phyloP scores from a whole-genome alignment of 2,797 vertebrate species.

The Pelodytes ibericus region DNA sequence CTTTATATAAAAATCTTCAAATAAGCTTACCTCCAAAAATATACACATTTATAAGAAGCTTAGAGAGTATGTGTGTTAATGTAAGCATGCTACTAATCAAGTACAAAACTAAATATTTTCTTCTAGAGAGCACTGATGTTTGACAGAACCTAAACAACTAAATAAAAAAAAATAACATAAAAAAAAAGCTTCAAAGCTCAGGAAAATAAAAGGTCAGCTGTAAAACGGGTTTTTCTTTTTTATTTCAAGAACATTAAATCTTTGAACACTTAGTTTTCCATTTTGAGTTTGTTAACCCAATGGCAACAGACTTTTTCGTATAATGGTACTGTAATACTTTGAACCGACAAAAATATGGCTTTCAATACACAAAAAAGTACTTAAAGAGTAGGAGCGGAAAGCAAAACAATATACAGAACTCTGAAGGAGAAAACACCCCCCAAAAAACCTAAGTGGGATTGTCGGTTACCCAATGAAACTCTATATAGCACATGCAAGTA shows the following conservation, averaged over 20 bases:
- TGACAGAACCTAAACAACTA: slow-evolving; percentile 56
- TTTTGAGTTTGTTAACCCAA: slow-evolving; percentile 30
- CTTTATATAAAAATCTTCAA: slow-evolving; percentile 1
- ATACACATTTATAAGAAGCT: slow-evolving; percentile 19
- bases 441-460: slow-evolving; percentile 57
- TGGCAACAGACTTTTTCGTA: slow-evolving; percentile 50
- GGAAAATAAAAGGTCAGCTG: slow-evolving; percentile 61
- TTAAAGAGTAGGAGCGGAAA: slow-evolving; percentile 38
- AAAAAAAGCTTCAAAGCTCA: slow-evolving; percentile 63
- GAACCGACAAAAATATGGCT: slow-evolving; percentile 72
- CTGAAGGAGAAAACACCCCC: slow-evolving; percentile 56
- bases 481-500: slow-evolving; percentile 47
- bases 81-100: background rate
- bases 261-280: slow-evolving; percentile 16
- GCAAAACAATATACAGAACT: slow-evolving; percentile 60
- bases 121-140: slow-evolving; percentile 60
- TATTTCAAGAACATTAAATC: slow-evolving; percentile 59
- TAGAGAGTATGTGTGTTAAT: background rate
- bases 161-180: slow-evolving; percentile 43
- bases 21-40: slow-evolving; percentile 5
- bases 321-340: slow-evolving; percentile 58
- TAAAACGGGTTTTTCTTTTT: slow-evolving; percentile 58
- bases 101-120: slow-evolving; percentile 27
- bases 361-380: slow-evolving; percentile 61
- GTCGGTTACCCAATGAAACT: slow-evolving; percentile 61